Evolutionary conservation across 2,888 invertebrate species (phyloP), one percentile per base, ranked within the genome.

Genomic region (Steinernema carpocapsae): DNA sequence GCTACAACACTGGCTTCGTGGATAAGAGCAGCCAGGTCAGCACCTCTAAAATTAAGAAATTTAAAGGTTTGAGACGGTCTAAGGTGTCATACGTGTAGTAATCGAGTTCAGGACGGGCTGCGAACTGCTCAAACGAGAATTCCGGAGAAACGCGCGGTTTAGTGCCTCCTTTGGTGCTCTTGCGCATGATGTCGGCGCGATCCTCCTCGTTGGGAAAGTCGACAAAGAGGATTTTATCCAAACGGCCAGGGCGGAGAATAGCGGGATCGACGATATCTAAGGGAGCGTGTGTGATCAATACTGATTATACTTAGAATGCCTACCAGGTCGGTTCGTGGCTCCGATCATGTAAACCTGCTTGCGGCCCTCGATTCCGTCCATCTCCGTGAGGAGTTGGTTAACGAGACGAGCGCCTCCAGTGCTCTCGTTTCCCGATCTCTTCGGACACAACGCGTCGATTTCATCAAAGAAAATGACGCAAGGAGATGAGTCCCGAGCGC

Each of bases 391-490:
- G 88, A 99, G 90, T 89, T 97, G 97, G 88, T 97, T 99, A 0
- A 99, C 97, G 17, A 99, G 94, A 7, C 72, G 72, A 6, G 72
- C 72, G 14, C 59, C 72, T 19, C 72, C 59, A 26, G 72, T 24
- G 42, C 43, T 72, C 77, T 82, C 92, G 76, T 92, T 91, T 52
- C 93, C 92, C 3, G 93, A 92, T 86, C 97, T 91, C 84, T 93
- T 92, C 0, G 97, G 95, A 88, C 96, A 97, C 42, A 99, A 88
- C 0, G 97, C 94, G 88, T 99, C 99, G 79, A 99, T 91, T 89
- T 99, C 99, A 88, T 99, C 99, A 87, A 99, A 99, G 90, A 97
- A 97, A 88, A 99, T 96, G 1, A 99, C 95, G 88, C 97, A 99
- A 0, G 99, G 99, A 0, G 94, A 92, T 0, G 96, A 96, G 89